Evolutionary conservation across 2,113 vertebrate species (phyloP).

Genomic region (Pollachius pollachius): DNA sequence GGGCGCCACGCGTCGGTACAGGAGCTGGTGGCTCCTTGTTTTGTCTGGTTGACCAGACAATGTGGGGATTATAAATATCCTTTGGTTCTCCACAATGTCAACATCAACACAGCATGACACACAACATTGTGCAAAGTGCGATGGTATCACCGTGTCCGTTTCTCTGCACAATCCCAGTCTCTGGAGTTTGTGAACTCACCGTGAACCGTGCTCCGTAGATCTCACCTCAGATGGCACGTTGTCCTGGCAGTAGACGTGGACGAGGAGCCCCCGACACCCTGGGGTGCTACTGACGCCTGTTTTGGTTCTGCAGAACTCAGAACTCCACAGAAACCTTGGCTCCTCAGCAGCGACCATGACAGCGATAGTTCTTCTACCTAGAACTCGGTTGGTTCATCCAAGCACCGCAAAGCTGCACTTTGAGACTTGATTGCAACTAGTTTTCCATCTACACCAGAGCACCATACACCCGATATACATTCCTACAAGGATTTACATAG

Average conservation of each 20-base stretch:
- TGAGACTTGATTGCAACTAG: background rate
- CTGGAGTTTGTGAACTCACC: background rate
- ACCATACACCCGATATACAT: slow-evolving; percentile 26
- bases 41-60: slow-evolving; percentile 30
- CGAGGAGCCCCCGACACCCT: too few species aligned
- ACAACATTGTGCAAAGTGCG: slow-evolving; percentile 8
- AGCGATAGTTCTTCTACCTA: too few species aligned
- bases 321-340: too few species aligned
- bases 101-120: slow-evolving; percentile 29
- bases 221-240: too few species aligned
- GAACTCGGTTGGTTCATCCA: too few species aligned
- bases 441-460: slow-evolving; percentile 25
- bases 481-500: slow-evolving; percentile 52
- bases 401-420: too few species aligned
- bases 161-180: slow-evolving; percentile 26
- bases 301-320: too few species aligned
- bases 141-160: slow-evolving; percentile 37
- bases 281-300: too few species aligned
- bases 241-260: too few species aligned
- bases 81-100: slow-evolving; percentile 12
- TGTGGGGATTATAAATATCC: slow-evolving; percentile 54
- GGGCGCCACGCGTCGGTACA: slow-evolving; percentile 14
- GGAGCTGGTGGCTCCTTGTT: slow-evolving; percentile 29
- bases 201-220: too few species aligned
- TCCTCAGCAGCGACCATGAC: too few species aligned